A percentile compares a stretch with the other conserved stretches of the same genome.
phyloP scores from a whole-genome alignment of 2,113 vertebrate genomes.

The Opisthocomus hoazin region DNA sequence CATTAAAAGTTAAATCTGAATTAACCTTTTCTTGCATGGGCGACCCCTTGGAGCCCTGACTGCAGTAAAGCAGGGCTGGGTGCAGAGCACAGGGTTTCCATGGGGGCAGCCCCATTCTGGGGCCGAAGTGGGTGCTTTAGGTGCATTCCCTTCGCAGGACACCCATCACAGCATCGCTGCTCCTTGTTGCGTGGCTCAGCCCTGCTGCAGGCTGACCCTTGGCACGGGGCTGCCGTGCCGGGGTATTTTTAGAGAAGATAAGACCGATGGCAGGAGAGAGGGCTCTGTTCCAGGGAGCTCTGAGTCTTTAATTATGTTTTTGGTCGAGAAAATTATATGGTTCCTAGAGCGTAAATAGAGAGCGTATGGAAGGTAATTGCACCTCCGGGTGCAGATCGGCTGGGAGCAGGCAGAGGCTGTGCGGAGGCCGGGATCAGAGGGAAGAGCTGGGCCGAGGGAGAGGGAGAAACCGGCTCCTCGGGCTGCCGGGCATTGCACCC shows the following conservation, averaged over 20 bases:
- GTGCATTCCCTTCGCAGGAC: rapidly evolving
- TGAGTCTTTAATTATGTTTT: conserved; percentile 9
- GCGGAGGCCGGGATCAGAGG: background rate
- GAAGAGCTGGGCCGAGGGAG: background rate
- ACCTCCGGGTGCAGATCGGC: background rate
- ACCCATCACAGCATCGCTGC: background rate
- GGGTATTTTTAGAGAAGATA: conserved; percentile 29
- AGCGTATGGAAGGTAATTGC: conserved; percentile 28
- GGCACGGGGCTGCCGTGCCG: rapidly evolving
- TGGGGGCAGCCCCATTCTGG: background rate
- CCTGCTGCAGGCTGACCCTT: background rate
- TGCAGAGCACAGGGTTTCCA: rapidly evolving
- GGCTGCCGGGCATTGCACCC: background rate
- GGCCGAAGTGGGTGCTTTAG: background rate
- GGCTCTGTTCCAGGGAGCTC: background rate
- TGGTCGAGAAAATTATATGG: background rate
- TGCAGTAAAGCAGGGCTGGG: background rate
- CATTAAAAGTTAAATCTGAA: conserved; percentile 10
- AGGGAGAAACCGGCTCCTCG: background rate
- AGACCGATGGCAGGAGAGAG: background rate
- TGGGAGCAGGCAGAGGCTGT: background rate
- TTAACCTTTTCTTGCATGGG: background rate
- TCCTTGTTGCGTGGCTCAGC: background rate
- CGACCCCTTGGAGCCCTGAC: background rate
- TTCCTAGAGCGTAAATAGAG: background rate